These are phyloP conservation scores for Pseudochirops corinnae DNA, from an alignment of 2,797 vertebrate species.

Conservation along the genomic window DNA sequence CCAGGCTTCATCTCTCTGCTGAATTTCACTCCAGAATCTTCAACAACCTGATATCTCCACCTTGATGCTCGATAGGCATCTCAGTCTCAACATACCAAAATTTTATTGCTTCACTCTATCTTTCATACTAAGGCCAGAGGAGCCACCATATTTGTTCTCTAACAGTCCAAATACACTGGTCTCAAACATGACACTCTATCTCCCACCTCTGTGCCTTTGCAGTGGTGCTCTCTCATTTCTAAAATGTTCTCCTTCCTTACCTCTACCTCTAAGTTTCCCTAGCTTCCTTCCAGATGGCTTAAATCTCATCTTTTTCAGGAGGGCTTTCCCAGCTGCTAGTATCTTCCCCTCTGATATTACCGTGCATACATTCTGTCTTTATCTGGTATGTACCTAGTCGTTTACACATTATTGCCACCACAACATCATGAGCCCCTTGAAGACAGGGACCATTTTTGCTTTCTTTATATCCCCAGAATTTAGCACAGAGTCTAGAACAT, in stretches of 20 bases:
- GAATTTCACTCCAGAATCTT: background rate
- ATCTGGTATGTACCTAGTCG: background rate
- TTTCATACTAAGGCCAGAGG: background rate
- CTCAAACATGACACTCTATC: background rate
- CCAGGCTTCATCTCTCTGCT: no score
- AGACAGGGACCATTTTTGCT: background rate
- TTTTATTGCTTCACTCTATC: background rate
- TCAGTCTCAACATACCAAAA: background rate
- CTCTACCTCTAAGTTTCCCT: background rate
- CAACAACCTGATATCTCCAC: background rate
- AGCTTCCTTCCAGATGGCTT: background rate
- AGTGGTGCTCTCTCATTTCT: background rate
- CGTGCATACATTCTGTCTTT: background rate
- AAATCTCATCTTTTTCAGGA: background rate
- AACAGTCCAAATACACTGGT: background rate
- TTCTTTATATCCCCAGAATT: background rate
- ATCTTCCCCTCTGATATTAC: background rate
- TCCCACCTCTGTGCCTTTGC: background rate
- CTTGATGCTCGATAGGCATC: background rate
- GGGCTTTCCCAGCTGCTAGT: background rate
- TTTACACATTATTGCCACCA: background rate
- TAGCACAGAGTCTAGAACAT: background rate
- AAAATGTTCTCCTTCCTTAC: background rate
- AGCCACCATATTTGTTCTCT: background rate
- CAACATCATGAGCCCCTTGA: background rate